phyloP scores from a whole-genome alignment of 23 tunicate genomes.

The Halocynthia aurantium region DNA sequence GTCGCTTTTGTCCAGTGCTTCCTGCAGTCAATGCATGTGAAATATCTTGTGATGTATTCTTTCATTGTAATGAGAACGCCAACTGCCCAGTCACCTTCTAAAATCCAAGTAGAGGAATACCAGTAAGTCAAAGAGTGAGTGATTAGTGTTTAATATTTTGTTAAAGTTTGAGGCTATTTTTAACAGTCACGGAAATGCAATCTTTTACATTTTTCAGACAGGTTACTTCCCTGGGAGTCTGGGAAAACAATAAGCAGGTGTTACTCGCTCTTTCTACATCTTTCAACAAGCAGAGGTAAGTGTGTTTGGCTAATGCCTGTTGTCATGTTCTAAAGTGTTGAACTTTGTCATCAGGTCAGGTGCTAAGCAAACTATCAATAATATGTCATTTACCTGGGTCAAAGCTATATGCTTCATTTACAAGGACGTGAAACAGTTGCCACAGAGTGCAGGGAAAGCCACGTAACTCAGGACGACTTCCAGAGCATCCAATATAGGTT shows the following conservation, averaged over 20 bases:
- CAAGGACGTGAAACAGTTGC: conserved; percentile 30
- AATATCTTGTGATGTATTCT: conserved; percentile 24
- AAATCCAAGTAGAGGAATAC: not conserved
- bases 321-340: no score
- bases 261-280: not conserved
- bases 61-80: conserved; percentile 14
- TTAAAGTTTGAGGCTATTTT: no score
- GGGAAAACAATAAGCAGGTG: no score
- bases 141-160: no score
- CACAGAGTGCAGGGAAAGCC: conserved; percentile 32
- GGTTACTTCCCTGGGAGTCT: no score
- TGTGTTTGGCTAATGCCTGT: no score
- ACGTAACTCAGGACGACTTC: conserved; percentile 17
- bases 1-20: conserved; percentile 25
- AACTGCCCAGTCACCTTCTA: conserved; percentile 31
- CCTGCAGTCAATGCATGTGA: conserved; percentile 32
- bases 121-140: no score
- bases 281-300: conserved; percentile 14
- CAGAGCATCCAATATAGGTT: conserved; percentile 28
- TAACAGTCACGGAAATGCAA: no score
- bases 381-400: conserved; percentile 12
- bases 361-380: not conserved
- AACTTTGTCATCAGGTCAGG: not conserved
- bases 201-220: no score
- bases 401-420: conserved; percentile 19